Base-by-base conservation (phyloP, 2,888 invertebrate genomes). In the Galeruca laticollis region DNA sequence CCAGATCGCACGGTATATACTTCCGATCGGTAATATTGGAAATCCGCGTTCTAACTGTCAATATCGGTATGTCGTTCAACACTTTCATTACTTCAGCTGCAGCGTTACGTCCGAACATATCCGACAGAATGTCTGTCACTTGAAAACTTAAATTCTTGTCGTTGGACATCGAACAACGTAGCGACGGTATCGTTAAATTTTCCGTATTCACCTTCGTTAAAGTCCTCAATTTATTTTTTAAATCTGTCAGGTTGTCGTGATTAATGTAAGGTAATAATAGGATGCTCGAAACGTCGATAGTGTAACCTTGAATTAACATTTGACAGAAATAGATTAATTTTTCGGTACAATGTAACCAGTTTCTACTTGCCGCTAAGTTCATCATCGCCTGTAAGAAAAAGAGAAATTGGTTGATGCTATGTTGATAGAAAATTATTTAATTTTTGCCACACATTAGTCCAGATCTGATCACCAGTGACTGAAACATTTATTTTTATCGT, bases 301-400 rank as follows among this genome's bases (percentile, higher is more conserved):
- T 97, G 52, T 94, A 88, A 0, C 94, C 98, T 87, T 98, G 98
- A 4, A 98, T 89, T 13, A 97, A 88, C 89, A 95, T 94, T 86
- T 99, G 99, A 87, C 97, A 91, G 10, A 95, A 78, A 74, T 91
- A 88, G 77, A 95, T 93, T 68, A 94, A 88, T 68, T 90, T 90
- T 13, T 99, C 84, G 0, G 95, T 91, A 1, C 94, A 92, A 5
- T 91, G 88, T 8, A 99, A 87, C 96, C 97, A 98, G 59, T 97
- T 97, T 77, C 92, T 90, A 83, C 97, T 95, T 0, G 97, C 95
- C 52, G 93, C 91, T 11, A 96, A 92, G 86, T 99, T 99, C 79
- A 99, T 93, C 95, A 99, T 97, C 20, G 98, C 98, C 94, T 98
- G 86, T 15, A 86, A 85, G n/a, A n/a, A n/a, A n/a, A n/a, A n/a